phyloP scores from a whole-genome alignment of 2,113 vertebrate species.

The Triplophysa siluroides region DNA sequence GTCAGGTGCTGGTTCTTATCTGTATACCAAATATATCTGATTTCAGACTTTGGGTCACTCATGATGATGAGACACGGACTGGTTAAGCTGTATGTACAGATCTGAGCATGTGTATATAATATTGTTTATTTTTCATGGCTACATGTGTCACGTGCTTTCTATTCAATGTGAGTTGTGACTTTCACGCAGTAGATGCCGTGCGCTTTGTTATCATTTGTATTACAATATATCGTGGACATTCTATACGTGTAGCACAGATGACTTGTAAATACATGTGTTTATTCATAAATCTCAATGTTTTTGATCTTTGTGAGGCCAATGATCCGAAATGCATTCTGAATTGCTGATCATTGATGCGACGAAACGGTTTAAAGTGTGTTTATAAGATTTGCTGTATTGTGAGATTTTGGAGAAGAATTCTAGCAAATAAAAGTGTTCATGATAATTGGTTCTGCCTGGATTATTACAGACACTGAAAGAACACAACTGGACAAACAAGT shows the following conservation, averaged over 20 bases:
- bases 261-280: slow-evolving; percentile 75
- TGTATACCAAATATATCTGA: slow-evolving; percentile 31
- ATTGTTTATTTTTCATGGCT: slow-evolving; percentile 64
- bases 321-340: slow-evolving; percentile 60
- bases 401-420: slow-evolving; percentile 69
- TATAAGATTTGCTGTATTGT: slow-evolving; percentile 68
- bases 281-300: slow-evolving; percentile 69
- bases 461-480: background rate
- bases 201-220: slow-evolving; percentile 62
- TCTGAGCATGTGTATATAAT: slow-evolving; percentile 59
- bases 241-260: slow-evolving; percentile 68
- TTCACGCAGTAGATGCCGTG: slow-evolving; percentile 62
- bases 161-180: slow-evolving; percentile 71
- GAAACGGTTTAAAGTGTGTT: slow-evolving; percentile 63
- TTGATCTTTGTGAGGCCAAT: slow-evolving; percentile 65
- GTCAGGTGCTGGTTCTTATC: background rate
- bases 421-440: slow-evolving; percentile 67
- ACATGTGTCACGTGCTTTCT: slow-evolving; percentile 65
- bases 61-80: background rate
- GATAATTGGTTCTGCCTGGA: slow-evolving; percentile 4
- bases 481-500: background rate
- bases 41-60: background rate
- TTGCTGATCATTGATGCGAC: slow-evolving; percentile 60
- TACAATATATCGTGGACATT: slow-evolving; percentile 69
- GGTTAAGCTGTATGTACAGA: slow-evolving; percentile 10